Base-by-base conservation (phyloP, 1,140 invertebrate genomes). In the Anadara kagoshimensis region DNA sequence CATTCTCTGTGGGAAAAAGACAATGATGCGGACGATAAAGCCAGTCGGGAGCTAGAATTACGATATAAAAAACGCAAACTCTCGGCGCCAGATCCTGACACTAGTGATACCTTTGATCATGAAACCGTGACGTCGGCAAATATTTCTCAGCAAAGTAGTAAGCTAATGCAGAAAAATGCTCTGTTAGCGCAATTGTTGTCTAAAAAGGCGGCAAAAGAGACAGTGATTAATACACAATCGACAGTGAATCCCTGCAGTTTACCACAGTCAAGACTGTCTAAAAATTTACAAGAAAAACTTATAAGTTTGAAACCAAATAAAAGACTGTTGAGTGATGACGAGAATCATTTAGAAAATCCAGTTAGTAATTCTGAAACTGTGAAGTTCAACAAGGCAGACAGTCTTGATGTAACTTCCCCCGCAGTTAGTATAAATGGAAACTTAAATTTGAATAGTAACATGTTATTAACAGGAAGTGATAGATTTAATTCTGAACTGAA, bases 181-280 rank as follows among this genome's bases (percentile, higher is more conserved):
- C 95, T 97, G 92, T 90, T 97, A 73, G 95, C 95, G 14, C 93
- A 93, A 56, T 87, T 97, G 67, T 88, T 97, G 80, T 94, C 94
- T 14, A 94, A 94, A 84, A 93, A 94, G 79, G 92, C 93, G n/a
- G 92, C 92, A 47, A 92, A 93, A 59, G 92, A 94, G 51, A 91
- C 91, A 2, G 92, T 94, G 67, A 81, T 87, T 16, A 85, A 85
- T 59, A 85, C 84, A 0, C 64, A 77, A 18, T 78, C 84, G 45
- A 78, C 79, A 4, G 65, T 76, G 43, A 82, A 86, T 56, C 86
- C 87, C 10, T 83, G 80, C 26, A 81, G 71, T 1, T 69, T 82
- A 11, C 88, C 88, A 3, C 86, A 88, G 65, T 73, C 73, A 29
- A 78, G 85, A 45, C 75, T 86, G 20, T 83, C 86, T 0, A 82